Evolutionary conservation across 2,888 invertebrate species (phyloP).

Genomic region (Automeris io): DNA sequence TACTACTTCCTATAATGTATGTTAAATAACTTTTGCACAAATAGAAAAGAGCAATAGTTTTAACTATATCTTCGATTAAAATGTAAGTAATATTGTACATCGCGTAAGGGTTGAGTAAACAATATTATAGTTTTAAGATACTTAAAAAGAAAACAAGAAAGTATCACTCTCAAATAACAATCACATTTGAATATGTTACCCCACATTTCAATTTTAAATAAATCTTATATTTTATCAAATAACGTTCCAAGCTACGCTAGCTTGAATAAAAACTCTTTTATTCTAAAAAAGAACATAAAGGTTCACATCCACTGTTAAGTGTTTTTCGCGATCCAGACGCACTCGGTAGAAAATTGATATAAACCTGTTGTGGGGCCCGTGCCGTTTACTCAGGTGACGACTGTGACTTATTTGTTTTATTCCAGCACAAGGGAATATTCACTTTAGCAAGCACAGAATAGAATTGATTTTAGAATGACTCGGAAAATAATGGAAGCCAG

Average conservation of each 20-base stretch:
- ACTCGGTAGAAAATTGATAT: constrained; percentile 72
- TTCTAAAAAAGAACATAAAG: constrained; percentile 38
- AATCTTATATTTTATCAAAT: constrained; percentile 18
- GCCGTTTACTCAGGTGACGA: constrained; percentile 63
- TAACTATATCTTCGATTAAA: no score
- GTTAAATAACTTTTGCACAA: no score
- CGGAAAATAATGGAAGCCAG: constrained; percentile 41
- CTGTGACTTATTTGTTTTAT: constrained; percentile 52
- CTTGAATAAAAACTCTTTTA: constrained; percentile 24
- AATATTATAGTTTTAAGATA: background rate
- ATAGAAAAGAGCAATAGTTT: no score
- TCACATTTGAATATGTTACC: background rate
- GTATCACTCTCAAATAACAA: background rate
- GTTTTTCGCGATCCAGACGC: constrained; percentile 66
- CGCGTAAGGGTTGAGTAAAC: no score
- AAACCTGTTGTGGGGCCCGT: constrained; percentile 64
- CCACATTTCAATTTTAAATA: constrained; percentile 8
- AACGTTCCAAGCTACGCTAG: constrained; percentile 13
- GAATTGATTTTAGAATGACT: constrained; percentile 27
- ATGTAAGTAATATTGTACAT: no score
- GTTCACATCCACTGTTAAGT: constrained; percentile 48
- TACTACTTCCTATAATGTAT: no score
- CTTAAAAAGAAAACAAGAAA: background rate
- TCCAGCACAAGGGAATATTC: constrained; percentile 24
- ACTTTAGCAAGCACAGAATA: constrained; percentile 21